Evolutionary conservation across 2,113 vertebrate species (phyloP), one percentile per base, ranked within the genome.

Genomic region (Scomber colias): DNA sequence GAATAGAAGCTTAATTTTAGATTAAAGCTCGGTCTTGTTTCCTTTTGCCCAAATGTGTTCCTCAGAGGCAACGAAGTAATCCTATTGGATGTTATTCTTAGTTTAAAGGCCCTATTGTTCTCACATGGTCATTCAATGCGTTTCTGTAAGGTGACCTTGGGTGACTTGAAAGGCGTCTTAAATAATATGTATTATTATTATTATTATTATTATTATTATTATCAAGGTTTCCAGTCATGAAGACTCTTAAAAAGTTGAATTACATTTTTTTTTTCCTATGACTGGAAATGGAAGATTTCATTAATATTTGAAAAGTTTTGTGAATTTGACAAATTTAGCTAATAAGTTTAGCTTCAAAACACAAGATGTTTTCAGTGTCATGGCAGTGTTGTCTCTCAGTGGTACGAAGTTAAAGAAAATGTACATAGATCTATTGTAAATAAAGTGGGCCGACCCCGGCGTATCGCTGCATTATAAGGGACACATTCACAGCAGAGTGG

Each of bases 1-100:
- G 35, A 11, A 68, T 12, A n/a, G 56, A 71, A 65, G 60, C 11
- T 63, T 71, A 0, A 53, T 79, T 74, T 82, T 30, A 48, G 49
- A 63, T 54, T 71, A 66, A 13, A 68, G 77, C 46, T 55, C 59
- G 40, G 64, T 54, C 70, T 8, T 19, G 30, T 62, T 73, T 77
- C 48, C 44, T 40, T 63, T 45, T 0, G n/a, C 0, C 24, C 44
- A 59, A 3, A 60, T 45, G 51, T 66, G 51, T 61, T 40, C 62
- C 51, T 48, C 35, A 16, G 27, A 57, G 48, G 64, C 14, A 19
- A 2, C 10, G 3, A 16, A 31, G 24, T 48, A 12, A 21, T 66
- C 57, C 44, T 54, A 2, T 66, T 67, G 21, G 59, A 62, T 61
- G 57, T 68, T 17, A 7, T 9, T 21, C 19, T 44, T 17, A 3